A percentile compares a stretch with the other conserved stretches of the same genome.
Evolutionary conservation across 2,113 vertebrate genomes (phyloP).

Genomic region (Carlito syrichta): DNA sequence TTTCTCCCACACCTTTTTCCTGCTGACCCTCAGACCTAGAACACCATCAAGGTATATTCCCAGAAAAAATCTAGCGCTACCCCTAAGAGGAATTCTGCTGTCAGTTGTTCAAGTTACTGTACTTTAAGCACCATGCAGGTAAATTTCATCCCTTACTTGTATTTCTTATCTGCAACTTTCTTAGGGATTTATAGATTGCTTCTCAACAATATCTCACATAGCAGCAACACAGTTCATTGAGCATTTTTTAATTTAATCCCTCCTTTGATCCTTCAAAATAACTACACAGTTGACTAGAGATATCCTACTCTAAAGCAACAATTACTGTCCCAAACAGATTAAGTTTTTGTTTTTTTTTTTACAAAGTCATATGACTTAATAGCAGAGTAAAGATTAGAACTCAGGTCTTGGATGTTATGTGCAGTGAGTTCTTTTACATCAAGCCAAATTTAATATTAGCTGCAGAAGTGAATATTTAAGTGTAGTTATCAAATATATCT

Average conservation of each 20-base stretch:
- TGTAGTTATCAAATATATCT: background rate
- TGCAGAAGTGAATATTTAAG: background rate
- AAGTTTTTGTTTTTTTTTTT: background rate
- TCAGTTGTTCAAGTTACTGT: background rate
- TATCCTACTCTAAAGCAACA: background rate
- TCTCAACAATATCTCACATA: background rate
- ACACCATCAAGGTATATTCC: background rate
- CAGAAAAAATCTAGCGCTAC: background rate
- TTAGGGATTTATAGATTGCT: background rate
- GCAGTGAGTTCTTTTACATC: background rate
- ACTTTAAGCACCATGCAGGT: background rate
- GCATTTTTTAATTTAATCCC: background rate
- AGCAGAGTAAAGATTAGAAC: background rate
- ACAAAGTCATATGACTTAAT: background rate
- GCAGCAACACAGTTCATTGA: background rate
- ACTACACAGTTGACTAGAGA: background rate
- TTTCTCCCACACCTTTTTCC: background rate
- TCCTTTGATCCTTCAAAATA: background rate
- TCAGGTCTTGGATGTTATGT: background rate
- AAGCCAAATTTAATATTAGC: background rate
- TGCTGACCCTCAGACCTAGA: background rate
- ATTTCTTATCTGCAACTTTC: background rate
- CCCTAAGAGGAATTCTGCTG: background rate
- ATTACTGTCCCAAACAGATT: background rate
- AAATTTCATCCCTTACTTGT: background rate